Evolutionary conservation across 92 coral and sea anemone genomes (phyloP), one percentile per base, ranked within the genome.

Genomic region (Phenganax marumi): DNA sequence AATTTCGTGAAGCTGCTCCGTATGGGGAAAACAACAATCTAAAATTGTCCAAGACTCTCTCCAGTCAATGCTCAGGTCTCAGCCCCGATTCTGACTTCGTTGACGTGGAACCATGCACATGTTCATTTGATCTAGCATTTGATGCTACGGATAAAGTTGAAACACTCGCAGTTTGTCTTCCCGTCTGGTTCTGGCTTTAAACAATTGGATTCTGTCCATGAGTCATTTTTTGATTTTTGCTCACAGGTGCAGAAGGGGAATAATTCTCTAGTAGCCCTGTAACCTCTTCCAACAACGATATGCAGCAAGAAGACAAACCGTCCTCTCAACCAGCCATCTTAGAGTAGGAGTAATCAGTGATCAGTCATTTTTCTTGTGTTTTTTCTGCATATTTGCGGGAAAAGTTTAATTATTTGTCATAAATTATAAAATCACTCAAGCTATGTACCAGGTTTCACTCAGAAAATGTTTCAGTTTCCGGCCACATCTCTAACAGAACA

Each of bases 11-110:
- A 75, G 80, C 18, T 22, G 84, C 58, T 52, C 60, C 60, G 13
- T 84, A 84, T 47, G 87, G 87, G 3, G 87, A 60, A 48, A 84
- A 84, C 52, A 76, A 73, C n/a, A 55, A 48, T 13, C 78, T 72
- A 50, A 84, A 76, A 52, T 84, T 84, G 7, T 84, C 82, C 74
- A 64, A 8, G 33, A 88, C 77, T 48, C 70, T 84, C 52, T 79
- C 86, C 19, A 17, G 73, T 47, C 88, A 86, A 70, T 80, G 65
- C 66, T 84, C 72, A 68, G 49, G 43, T 47, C 7, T 26, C 54
- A 54, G 53, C 23, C 21, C 23, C 7, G 76, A 70, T 70, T 55
- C 48, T 39, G 76, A 26, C 22, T n/a, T n/a, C n/a, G 8, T 70
- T 70, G 55, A 39, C 1, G 65, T 58, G 0, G 2, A 16, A 8